phyloP scores from a whole-genome alignment of 2,888 invertebrate species.

The Mystacides longicornis region DNA sequence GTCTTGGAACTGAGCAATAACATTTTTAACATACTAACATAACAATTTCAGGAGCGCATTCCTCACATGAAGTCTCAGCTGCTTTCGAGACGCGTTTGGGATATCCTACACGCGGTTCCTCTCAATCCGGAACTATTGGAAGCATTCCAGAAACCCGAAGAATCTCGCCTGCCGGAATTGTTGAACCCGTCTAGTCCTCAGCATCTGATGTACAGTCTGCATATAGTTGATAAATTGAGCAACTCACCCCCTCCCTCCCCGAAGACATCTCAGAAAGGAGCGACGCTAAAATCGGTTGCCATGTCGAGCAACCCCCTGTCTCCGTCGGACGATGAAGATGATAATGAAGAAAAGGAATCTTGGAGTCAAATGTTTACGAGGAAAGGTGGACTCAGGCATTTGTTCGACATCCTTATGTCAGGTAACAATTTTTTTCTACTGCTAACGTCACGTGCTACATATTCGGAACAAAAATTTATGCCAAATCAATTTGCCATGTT shows the following conservation, averaged over 20 bases:
- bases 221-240: constrained; percentile 66
- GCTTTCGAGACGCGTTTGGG: constrained; percentile 88
- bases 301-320: constrained; percentile 18
- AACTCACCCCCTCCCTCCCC: constrained; percentile 2
- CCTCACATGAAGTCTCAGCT: constrained; percentile 85
- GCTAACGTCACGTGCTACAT: too few relatives aligned
- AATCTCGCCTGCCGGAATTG: constrained; percentile 62
- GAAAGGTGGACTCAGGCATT: constrained; percentile 77
- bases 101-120: constrained; percentile 84
- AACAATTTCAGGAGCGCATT: constrained; percentile 48
- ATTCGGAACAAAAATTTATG: too few relatives aligned
- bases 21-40: neutral
- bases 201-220: constrained; percentile 90
- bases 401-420: constrained; percentile 89
- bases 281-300: constrained; percentile 17
- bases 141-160: constrained; percentile 71
- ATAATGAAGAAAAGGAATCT: constrained; percentile 38
- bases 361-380: constrained; percentile 81
- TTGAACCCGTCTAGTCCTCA: constrained; percentile 86
- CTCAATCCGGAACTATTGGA: constrained; percentile 80
- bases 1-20: neutral
- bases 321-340: constrained; percentile 33
- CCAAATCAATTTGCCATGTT: too few relatives aligned
- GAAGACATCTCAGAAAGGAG: constrained; percentile 13
- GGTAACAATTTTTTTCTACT: constrained; percentile 51